Percentiles rank a stretch among this genome's conserved stretches.
phyloP scores from a whole-genome alignment of 2,888 invertebrate genomes.

The Zeuzera pyrina region DNA sequence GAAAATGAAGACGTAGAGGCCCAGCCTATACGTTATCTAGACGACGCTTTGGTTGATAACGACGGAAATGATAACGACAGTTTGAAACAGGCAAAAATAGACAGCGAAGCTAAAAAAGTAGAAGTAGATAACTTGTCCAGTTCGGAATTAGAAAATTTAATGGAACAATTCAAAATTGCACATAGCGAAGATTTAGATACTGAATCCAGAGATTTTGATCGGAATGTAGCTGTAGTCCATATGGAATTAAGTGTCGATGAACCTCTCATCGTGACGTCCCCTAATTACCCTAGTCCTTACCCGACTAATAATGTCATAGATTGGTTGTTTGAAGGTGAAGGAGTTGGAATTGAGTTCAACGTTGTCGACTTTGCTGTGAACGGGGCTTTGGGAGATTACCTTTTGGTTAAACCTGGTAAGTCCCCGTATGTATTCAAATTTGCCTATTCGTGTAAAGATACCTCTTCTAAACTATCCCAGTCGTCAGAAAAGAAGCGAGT shows the following conservation, averaged over 20 bases:
- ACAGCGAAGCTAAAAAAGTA: slow-evolving; percentile 8
- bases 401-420: slow-evolving; percentile 58
- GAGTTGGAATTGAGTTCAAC: slow-evolving; percentile 55
- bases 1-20: slow-evolving; percentile 7
- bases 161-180: slow-evolving; percentile 26
- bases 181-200: slow-evolving; percentile 28
- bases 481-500: too few relatives aligned
- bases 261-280: slow-evolving; percentile 35
- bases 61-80: slow-evolving; percentile 10
- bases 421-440: too few relatives aligned
- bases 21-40: slow-evolving; percentile 20
- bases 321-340: slow-evolving; percentile 50
- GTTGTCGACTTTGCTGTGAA: slow-evolving; percentile 47
- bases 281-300: slow-evolving; percentile 39
- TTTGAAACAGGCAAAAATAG: slow-evolving; percentile 6
- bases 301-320: slow-evolving; percentile 40
- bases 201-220: slow-evolving; percentile 21
- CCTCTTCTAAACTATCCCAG: too few relatives aligned
- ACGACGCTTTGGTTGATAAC: slow-evolving; percentile 31
- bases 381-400: slow-evolving; percentile 43
- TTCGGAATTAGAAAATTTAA: slow-evolving; percentile 27
- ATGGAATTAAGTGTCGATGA: slow-evolving; percentile 31
- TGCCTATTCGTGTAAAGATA: too few relatives aligned
- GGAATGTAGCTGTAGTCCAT: slow-evolving; percentile 24
- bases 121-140: slow-evolving; percentile 21